These are phyloP conservation scores for Passer domesticus DNA, from an alignment of 2,113 vertebrate genomes.

Conservation along the genomic window DNA sequence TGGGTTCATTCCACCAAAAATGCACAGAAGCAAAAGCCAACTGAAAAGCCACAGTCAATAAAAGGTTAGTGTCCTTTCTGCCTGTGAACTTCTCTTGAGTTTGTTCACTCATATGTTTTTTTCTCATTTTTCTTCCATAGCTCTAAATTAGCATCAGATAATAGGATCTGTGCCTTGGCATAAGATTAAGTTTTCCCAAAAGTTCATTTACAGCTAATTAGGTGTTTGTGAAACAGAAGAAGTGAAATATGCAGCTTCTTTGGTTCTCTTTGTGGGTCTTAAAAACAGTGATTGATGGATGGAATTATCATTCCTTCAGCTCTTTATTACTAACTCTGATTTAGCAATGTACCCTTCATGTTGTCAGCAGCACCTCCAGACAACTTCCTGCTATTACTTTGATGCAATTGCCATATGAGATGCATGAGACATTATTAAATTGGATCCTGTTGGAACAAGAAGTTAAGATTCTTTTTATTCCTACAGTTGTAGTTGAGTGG, in stretches of 20 bases:
- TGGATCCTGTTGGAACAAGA: neutral
- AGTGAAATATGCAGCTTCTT: slow-evolving; percentile 6
- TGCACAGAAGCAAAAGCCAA: neutral
- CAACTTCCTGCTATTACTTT: slow-evolving; percentile 9
- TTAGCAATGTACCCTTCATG: slow-evolving; percentile 14
- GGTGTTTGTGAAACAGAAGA: slow-evolving; percentile 28
- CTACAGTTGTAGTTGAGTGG: neutral
- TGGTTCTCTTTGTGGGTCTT: neutral
- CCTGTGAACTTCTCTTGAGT: neutral
- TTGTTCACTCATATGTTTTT: neutral
- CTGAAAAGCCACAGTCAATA: neutral
- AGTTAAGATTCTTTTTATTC: neutral
- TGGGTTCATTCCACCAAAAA: slow-evolving; percentile 26
- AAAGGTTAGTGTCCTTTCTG: neutral
- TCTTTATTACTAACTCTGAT: slow-evolving; percentile 32
- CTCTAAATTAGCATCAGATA: slow-evolving; percentile 46
- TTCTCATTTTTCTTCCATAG: neutral
- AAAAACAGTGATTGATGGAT: slow-evolving; percentile 22
- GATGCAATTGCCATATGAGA: neutral
- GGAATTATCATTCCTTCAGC: slow-evolving; percentile 47
- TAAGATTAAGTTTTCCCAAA: slow-evolving; percentile 45
- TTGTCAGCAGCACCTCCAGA: slow-evolving; percentile 13
- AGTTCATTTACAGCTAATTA: slow-evolving; percentile 44
- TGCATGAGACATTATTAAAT: slow-evolving; percentile 8
- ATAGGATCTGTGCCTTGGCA: slow-evolving; percentile 25